Conservation (phyloP, 2,113 vertebrate species). For the Lepisosteus oculatus region DNA sequence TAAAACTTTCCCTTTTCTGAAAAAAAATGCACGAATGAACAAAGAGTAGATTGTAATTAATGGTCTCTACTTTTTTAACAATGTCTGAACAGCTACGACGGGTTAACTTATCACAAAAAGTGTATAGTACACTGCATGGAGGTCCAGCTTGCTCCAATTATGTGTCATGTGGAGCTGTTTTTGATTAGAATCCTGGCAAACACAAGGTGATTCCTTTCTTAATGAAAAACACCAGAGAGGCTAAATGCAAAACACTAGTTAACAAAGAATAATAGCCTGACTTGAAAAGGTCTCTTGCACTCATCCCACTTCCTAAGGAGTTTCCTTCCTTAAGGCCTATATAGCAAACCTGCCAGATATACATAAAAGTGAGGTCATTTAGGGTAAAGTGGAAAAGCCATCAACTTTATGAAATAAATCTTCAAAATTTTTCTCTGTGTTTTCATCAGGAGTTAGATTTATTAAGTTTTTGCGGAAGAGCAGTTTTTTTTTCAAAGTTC, state of each 20-base stretch:
- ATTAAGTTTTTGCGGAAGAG: too few species aligned
- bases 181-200: conserved; percentile 69
- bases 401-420: conserved; percentile 48
- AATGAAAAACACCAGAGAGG: conserved; percentile 71
- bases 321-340: conserved; percentile 58
- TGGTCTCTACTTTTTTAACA: conserved; percentile 43
- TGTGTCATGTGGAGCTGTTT: conserved; percentile 64
- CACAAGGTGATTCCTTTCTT: conserved; percentile 74
- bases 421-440: conserved; percentile 26
- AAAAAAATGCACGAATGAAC: neutral
- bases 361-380: conserved; percentile 36
- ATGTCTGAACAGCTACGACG: conserved; percentile 58
- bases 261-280: conserved; percentile 66
- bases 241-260: conserved; percentile 66
- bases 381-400: conserved; percentile 42
- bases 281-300: conserved; percentile 52
- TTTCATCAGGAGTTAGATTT: conserved; percentile 29
- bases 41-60: conserved; percentile 11
- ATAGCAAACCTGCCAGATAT: conserved; percentile 48
- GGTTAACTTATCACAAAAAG: conserved; percentile 72
- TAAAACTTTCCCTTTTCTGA: conserved; percentile 22
- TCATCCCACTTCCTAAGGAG: conserved; percentile 52
- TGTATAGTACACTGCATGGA: conserved; percentile 65
- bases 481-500: too few species aligned
- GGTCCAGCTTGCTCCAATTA: conserved; percentile 79